Percentiles rank a stretch among this genome's conserved stretches.
Evolutionary conservation across 2,113 vertebrate genomes (phyloP).

Genomic region (Corvus hawaiiensis): DNA sequence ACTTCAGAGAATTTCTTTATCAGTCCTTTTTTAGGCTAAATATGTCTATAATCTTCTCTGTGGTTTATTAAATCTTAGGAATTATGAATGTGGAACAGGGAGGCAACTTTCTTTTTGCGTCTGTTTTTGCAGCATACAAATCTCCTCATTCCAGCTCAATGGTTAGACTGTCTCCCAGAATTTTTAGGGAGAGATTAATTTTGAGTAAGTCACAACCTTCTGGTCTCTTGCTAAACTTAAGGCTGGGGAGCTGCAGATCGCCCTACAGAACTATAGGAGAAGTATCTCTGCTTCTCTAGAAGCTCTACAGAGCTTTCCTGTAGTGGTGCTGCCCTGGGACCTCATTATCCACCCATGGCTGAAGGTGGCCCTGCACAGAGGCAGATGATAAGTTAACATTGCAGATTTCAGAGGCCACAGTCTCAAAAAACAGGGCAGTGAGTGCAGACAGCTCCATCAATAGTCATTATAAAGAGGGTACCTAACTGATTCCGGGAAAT

Average conservation of each 20-base stretch:
- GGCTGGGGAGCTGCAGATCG: neutral
- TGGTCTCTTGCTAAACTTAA: neutral
- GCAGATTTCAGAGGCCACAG: neutral
- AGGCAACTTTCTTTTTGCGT: neutral
- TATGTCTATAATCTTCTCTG: neutral
- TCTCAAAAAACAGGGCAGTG: neutral
- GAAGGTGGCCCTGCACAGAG: neutral
- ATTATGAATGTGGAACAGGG: neutral
- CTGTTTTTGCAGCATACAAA: neutral
- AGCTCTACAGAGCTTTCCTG: neutral
- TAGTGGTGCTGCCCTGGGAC: neutral
- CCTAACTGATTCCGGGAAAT: constrained; percentile 48
- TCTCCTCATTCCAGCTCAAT: neutral
- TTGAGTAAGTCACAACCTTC: neutral
- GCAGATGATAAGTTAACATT: neutral
- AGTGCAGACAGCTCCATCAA: neutral
- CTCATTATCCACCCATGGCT: neutral
- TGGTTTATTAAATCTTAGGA: neutral
- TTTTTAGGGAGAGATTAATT: neutral
- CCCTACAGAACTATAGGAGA: neutral
- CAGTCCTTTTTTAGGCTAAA: neutral
- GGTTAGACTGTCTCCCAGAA: neutral
- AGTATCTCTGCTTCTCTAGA: neutral
- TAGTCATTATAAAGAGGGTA: neutral
- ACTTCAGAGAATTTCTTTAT: neutral